Base-by-base conservation (phyloP, 2,113 vertebrate genomes). In the Corythornis vintsioides region DNA sequence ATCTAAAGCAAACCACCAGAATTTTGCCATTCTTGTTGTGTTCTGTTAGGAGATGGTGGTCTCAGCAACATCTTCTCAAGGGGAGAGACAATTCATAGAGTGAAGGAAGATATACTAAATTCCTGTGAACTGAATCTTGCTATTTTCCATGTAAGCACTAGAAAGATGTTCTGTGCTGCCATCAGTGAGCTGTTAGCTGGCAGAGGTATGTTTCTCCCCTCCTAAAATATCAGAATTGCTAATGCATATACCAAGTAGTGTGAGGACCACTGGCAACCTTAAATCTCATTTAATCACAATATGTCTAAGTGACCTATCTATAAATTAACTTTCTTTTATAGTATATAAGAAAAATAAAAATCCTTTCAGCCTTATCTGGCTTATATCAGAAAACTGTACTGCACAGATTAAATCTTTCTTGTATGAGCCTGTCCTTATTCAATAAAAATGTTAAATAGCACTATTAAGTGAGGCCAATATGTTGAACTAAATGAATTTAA, bases 311-410 rank as follows among this genome's bases (percentile, higher is more conserved):
- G 45, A 38, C 35, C 42, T 60, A 74, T 63, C 57, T 55, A 57
- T 70, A 93, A 95, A 92, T 89, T 76, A 64, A 20, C 40, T 80
- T 53, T 18, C 47, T 93, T 84, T 73, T 29, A 11, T 42, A 86
- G 50, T 86, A 55, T 63, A 45, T 72, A n/a, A 77, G 69, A 85
- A 82, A 90, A 63, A 26, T 63, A 60, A 90, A 94, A 90, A 82
- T 56, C 15, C 15, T 78, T 66, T 94, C 56, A 85, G 31, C 38
- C 63, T 93, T 83, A 80, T 75, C 74, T 90, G 56, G 25, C 67
- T 86, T 83, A 42, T 3, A 79, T 80, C 75, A 88, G 74, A 88
- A 94, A 88, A n/a, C 83, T 77, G 47, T 47, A 60, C 38, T 74
- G 45, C 45, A 26, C 33, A 4, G 47, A 60, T 92, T 70, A 86